Conservation (phyloP, 2,888 invertebrate species). For the Apodemia hepburni region DNA sequence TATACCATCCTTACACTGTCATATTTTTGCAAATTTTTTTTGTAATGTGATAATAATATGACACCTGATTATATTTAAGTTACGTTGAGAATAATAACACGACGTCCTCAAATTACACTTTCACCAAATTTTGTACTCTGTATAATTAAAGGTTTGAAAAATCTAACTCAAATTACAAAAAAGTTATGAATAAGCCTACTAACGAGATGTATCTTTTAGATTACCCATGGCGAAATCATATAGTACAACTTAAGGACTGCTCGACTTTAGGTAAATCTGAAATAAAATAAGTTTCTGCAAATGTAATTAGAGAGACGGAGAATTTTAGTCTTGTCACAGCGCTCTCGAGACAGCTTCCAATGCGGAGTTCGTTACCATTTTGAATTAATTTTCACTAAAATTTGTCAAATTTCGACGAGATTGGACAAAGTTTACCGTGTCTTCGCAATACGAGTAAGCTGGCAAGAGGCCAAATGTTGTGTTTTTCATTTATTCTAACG, state of each 20-base stretch:
- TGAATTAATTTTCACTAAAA: slow-evolving; percentile 62
- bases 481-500: slow-evolving; percentile 35
- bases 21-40: too few relatives aligned
- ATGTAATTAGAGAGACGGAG: slow-evolving; percentile 48
- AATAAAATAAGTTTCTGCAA: slow-evolving; percentile 35
- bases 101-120: not conserved
- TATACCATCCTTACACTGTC: too few relatives aligned
- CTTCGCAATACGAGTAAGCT: slow-evolving; percentile 40
- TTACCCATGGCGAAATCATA: slow-evolving; percentile 1
- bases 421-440: slow-evolving; percentile 57
- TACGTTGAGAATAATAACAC: not conserved
- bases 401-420: slow-evolving; percentile 56
- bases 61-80: not conserved
- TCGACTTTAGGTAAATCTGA: slow-evolving; percentile 10
- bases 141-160: not conserved
- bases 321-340: slow-evolving; percentile 51
- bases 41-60: too few relatives aligned
- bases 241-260: slow-evolving; percentile 1
- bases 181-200: not conserved
- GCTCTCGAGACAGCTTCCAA: slow-evolving; percentile 50
- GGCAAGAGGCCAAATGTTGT: slow-evolving; percentile 50
- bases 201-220: not conserved
- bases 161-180: not conserved
- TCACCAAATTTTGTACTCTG: not conserved
- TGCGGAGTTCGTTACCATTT: slow-evolving; percentile 51